Percentiles rank a stretch among this genome's conserved stretches.
Evolutionary conservation across 2,888 invertebrate genomes (phyloP).

Genomic region (Torymus tubicola): DNA sequence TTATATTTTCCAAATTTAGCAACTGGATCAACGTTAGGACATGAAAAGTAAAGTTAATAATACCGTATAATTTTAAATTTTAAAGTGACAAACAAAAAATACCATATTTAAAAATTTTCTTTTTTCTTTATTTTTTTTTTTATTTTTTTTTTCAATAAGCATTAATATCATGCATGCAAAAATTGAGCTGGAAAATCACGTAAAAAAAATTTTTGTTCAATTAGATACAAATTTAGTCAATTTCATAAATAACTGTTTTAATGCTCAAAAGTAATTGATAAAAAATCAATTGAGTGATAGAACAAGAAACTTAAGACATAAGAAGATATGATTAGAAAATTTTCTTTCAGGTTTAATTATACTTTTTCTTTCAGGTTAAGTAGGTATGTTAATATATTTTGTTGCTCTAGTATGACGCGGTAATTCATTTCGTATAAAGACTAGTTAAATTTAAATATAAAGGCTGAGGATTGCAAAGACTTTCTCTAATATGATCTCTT

Average conservation of each 20-base stretch:
- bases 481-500: slow-evolving; percentile 55
- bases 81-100: slow-evolving; percentile 39
- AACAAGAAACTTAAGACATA: slow-evolving; percentile 4
- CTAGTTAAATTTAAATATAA: slow-evolving; percentile 39
- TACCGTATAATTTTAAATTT: slow-evolving; percentile 22
- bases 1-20: slow-evolving; percentile 35
- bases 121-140: slow-evolving; percentile 1
- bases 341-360: slow-evolving; percentile 66
- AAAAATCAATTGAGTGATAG: neutral
- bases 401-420: slow-evolving; percentile 64
- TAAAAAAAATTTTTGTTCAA: no score
- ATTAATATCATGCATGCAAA: slow-evolving; percentile 27
- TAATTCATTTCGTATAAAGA: slow-evolving; percentile 43
- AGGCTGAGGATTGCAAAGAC: slow-evolving; percentile 40
- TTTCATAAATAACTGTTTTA: slow-evolving; percentile 42
- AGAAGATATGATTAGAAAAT: slow-evolving; percentile 30
- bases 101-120: neutral
- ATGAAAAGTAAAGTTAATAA: slow-evolving; percentile 13
- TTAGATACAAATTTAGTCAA: neutral
- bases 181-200: neutral
- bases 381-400: slow-evolving; percentile 75
- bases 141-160: neutral
- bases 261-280: neutral
- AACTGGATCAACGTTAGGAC: slow-evolving; percentile 20
- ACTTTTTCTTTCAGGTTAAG: slow-evolving; percentile 73